Evolutionary conservation across 2,113 vertebrate genomes (phyloP), one percentile per base, ranked within the genome.

Genomic region (Ailuropoda melanoleuca): DNA sequence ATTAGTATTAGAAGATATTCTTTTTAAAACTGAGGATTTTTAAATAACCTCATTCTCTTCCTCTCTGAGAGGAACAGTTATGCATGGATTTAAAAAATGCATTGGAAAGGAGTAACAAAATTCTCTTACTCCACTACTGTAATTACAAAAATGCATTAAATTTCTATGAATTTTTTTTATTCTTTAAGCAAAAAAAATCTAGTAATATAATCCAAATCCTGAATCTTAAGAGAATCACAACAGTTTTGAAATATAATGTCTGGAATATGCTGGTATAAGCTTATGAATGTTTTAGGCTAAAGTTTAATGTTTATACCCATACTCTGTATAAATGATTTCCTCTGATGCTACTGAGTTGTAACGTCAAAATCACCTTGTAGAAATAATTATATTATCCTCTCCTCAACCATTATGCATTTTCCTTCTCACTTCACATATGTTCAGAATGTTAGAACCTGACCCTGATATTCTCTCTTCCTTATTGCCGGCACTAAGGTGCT

Each of bases 321-420:
- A 96, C 58, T 97, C 97, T 48, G 31, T 80, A 97, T 77, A 97
- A 98, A 97, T 97, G 96, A 98, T 97, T 98, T 97, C 94, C 86
- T 97, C 84, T 93, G 97, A 96, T 94, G 97, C 93, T 98, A 92
- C 58, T 83, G 98, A 98, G 94, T 93, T 98, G 92, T 97, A 97
- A 98, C 91, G 50, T 96, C 62, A 95, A 97, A 98, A 98, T 92
- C 92, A 95, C 98, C 97, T 98, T 96, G 94, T 89, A 98, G 98
- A 98, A 98, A 98, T 98, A 97, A 98, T 98, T 97, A 93, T 66
- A 98, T 98, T 97, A 98, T 78, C 97, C 96, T 98, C 98, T 97
- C 97, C 95, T 97, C 96, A 95, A 93, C 39, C 96, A 96, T 97
- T 98, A 96, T 94, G 74, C 90, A 72, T 95, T 98, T 97, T 98